Conservation (phyloP, 2,113 vertebrate genomes). For the Origma solitaria region DNA sequence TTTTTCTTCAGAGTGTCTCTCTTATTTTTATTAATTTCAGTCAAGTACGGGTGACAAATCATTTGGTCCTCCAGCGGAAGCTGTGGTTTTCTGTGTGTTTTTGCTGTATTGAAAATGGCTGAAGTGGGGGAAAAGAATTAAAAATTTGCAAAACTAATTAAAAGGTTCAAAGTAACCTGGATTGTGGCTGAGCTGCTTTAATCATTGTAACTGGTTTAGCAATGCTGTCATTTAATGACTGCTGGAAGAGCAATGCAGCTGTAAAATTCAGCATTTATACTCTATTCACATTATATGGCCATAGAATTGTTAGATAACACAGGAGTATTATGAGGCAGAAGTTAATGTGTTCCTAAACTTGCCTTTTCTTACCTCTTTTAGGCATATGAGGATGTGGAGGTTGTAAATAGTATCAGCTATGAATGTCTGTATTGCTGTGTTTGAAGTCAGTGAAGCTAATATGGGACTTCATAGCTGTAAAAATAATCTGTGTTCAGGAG, state of each 20-base stretch:
- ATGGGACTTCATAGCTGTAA: not conserved
- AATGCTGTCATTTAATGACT: not conserved
- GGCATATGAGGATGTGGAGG: not conserved
- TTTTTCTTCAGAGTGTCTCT: not conserved
- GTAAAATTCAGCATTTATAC: not conserved
- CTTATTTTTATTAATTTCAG: not conserved
- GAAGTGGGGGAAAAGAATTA: not conserved
- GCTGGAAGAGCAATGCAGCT: not conserved
- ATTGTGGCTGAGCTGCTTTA: not conserved
- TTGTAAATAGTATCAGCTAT: not conserved
- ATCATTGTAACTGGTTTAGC: not conserved
- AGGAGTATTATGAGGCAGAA: not conserved
- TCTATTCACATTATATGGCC: accelerated
- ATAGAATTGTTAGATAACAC: not conserved
- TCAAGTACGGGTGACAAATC: not conserved
- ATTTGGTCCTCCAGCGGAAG: not conserved
- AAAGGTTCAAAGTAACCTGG: not conserved
- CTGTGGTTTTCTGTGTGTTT: not conserved
- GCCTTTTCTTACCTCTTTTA: not conserved
- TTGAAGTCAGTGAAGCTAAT: not conserved
- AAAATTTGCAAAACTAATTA: not conserved
- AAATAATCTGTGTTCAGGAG: not conserved
- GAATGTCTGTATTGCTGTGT: not conserved
- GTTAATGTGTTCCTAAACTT: not conserved
- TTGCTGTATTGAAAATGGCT: not conserved